Base-by-base conservation (phyloP, 2,888 invertebrate genomes). In the Tiliacea citrago region DNA sequence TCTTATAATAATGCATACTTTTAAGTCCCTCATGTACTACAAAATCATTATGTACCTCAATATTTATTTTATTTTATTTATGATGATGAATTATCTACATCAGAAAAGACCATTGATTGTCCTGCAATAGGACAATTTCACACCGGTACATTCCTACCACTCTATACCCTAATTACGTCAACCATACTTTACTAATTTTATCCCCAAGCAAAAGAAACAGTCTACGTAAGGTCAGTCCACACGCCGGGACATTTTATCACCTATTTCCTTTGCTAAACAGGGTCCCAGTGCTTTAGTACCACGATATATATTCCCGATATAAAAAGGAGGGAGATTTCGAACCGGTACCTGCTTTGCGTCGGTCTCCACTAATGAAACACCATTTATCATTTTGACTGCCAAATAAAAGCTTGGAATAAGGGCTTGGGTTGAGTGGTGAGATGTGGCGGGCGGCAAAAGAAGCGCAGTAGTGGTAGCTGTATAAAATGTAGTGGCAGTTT, bases 361-460 rank as follows among this genome's bases (percentile, higher is more conserved):
- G 89, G 88, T 88, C 87, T 86, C 90, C 92, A 90, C 93, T 95
- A 95, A 95, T 95, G 95, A 95, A 95, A 95, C 90, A 90, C 90
- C 93, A 94, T 95, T 95, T 95, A 94, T 95, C 95, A 95, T 94
- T 92, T 91, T 89, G 90, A 91, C 92, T 93, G 94, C 94, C 94
- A 94, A 95, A 95, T 95, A 94, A 94, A 94, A 92, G 92, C 91
- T 90, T 90, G 87, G 89, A 88, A 88, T 88, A 87, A 88, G 88
- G 68, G 39, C 0, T 55, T 79, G 85, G 81, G 1, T 45, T 69
- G 71, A 79, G 75, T 69, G 35, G 29, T 24, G 55, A 39, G 73
- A 62, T 70, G 10, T 63, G 68, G 82, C 87, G 84, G 21, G 7
- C n/a, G 9, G 10, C 4, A 3, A 4, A 60, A 16, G 3, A 58